Base-by-base conservation (phyloP, 2,888 invertebrate genomes). In the Colletes collaris region DNA sequence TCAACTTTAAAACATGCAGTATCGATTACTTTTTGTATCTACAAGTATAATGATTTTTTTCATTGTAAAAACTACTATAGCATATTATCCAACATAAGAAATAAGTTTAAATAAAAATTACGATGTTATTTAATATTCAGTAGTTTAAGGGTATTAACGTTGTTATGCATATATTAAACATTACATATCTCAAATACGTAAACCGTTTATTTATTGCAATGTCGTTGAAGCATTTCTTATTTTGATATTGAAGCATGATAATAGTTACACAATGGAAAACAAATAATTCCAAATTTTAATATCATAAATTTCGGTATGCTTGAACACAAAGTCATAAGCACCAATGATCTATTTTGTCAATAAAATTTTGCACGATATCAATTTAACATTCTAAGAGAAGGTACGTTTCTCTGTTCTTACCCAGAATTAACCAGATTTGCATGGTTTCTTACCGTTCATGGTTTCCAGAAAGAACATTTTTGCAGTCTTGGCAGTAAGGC, bases 401-500 rank as follows among this genome's bases (percentile, higher is more conserved):
- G 55, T 63, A 63, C 69, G 58, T 52, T 11, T 52, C 56, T 58
- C 37, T 55, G 53, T 7, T 69, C 78, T 76, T 78, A 78, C 78
- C 77, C 59, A 77, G 16, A 4, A 55, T 64, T 60, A 76, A 70
- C 11, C 50, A 67, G 44, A 59, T 10, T 64, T 49, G 40, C 7
- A 27, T 67, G 40, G 53, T 50, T 66, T n/a, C 86, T 89, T 84
- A 91, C 91, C 91, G 87, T 65, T 91, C 91, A 59, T 88, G 87
- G 2, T 83, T 90, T 52, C 85, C 89, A n/a, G 88, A 66, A 46
- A 86, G 85, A 73, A 91, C 89, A 65, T 82, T 87, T 77, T 90
- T 90, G 85, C 91, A 92, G 63, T 92, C 92, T 65, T 89, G 90
- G 81, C 92, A 92, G 74, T 90, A 91, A 64, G 90, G 83, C 73